phyloP scores from a whole-genome alignment of 2,797 vertebrate species.

The Merluccius polli region DNA sequence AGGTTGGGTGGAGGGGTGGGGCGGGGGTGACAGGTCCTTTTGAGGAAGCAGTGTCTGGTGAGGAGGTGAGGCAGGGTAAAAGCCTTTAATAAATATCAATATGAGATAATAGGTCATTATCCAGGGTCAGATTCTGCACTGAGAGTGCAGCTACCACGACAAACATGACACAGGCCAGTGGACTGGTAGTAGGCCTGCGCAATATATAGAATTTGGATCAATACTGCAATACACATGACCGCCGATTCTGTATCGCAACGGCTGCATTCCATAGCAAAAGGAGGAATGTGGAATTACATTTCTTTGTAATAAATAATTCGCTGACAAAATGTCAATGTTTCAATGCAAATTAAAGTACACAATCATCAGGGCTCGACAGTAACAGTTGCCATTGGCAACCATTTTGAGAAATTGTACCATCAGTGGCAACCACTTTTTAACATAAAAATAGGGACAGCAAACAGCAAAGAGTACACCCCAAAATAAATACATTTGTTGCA shows the following conservation, averaged over 20 bases:
- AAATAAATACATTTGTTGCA: too few species aligned
- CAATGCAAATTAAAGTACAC: background rate
- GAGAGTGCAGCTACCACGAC: background rate
- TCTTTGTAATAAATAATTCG: too few species aligned
- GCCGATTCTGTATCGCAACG: background rate
- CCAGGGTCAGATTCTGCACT: slow-evolving; percentile 1
- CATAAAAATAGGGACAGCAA: too few species aligned
- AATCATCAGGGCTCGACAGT: too few species aligned
- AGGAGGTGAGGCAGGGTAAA: slow-evolving; percentile 22
- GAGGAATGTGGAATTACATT: too few species aligned
- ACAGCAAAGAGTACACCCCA: too few species aligned
- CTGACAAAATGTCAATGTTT: too few species aligned
- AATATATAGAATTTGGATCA: background rate
- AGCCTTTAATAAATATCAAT: slow-evolving; percentile 36
- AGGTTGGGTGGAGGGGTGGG: slow-evolving; percentile 22
- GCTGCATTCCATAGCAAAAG: too few species aligned
- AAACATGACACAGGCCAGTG: background rate
- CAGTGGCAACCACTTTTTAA: too few species aligned
- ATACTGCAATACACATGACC: background rate
- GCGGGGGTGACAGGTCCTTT: slow-evolving; percentile 11
- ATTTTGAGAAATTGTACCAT: too few species aligned
- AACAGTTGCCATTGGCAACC: too few species aligned
- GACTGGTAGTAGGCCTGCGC: background rate
- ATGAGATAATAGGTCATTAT: slow-evolving; percentile 25
- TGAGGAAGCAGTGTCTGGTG: slow-evolving; percentile 21